Evolutionary conservation across 1,140 invertebrate genomes (phyloP).

Genomic region (Drosophila leontia): DNA sequence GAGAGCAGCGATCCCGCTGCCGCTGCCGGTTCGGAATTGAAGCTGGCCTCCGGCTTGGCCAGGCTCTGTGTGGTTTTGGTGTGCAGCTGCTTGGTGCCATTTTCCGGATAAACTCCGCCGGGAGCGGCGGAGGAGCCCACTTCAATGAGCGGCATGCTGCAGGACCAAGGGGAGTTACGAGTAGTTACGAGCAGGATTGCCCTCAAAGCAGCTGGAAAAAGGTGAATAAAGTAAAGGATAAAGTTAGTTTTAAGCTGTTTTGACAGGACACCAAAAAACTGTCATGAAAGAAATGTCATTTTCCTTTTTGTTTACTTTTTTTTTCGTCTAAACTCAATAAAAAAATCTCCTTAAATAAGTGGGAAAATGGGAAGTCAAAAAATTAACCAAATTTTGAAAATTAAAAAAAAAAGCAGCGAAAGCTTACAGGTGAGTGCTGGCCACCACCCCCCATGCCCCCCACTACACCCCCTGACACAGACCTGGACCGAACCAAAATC

Average conservation of each 20-base stretch:
- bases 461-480: not conserved
- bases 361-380: too few relatives aligned
- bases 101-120: constrained; percentile 54
- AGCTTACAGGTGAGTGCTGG: constrained; percentile 59
- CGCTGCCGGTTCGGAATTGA: constrained; percentile 9
- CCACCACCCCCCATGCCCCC: not conserved
- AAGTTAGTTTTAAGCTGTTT: not conserved
- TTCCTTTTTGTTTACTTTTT: not conserved
- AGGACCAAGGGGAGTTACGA: constrained; percentile 14
- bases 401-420: constrained; percentile 6
- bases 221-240: not conserved
- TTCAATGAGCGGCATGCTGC: constrained; percentile 70
- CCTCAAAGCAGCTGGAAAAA: constrained; percentile 40
- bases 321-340: not conserved
- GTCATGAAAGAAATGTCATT: not conserved
- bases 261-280: not conserved
- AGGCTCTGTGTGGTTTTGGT: constrained; percentile 28
- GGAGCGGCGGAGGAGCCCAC: constrained; percentile 38
- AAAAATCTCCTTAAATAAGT: not conserved
- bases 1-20: constrained; percentile 24
- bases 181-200: constrained; percentile 39
- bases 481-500: constrained; percentile 27
- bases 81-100: constrained; percentile 41
- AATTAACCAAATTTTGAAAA: too few relatives aligned
- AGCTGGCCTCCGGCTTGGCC: constrained; percentile 27